phyloP scores from a whole-genome alignment of 1,140 invertebrate genomes.

The Ceratina calcarata region DNA sequence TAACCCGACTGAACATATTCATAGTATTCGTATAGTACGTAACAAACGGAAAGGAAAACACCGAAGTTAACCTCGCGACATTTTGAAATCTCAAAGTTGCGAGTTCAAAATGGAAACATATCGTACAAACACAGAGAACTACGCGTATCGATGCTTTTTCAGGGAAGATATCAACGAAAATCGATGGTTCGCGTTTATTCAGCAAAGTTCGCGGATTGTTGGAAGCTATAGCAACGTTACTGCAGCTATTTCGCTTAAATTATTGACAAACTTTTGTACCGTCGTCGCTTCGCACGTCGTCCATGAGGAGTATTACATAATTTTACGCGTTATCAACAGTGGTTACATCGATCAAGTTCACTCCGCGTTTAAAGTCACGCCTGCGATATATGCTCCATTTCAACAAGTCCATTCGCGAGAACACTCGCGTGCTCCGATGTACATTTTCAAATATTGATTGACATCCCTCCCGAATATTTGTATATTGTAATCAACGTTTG shows the following conservation, averaged over 20 bases:
- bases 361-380: neutral
- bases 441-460: slow-evolving; percentile 17
- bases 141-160: too few relatives aligned
- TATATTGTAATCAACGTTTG: slow-evolving; percentile 9
- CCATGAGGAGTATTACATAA: slow-evolving; percentile 13
- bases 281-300: neutral
- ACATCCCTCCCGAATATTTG: slow-evolving; percentile 11
- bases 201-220: too few relatives aligned
- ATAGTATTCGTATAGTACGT: neutral
- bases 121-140: neutral
- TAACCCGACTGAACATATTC: slow-evolving; percentile 26
- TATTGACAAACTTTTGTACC: slow-evolving; percentile 18
- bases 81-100: slow-evolving; percentile 12
- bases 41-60: neutral
- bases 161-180: neutral
- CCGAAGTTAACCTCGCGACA: neutral
- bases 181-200: neutral
- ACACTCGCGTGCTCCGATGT: neutral
- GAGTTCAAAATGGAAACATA: neutral
- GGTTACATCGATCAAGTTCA: slow-evolving; percentile 5
- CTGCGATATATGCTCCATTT: neutral
- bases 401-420: slow-evolving; percentile 15
- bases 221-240: too few relatives aligned
- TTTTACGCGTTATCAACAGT: slow-evolving; percentile 11
- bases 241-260: neutral